Conservation (phyloP, 1,140 invertebrate species). For the Holotrichia oblita region DNA sequence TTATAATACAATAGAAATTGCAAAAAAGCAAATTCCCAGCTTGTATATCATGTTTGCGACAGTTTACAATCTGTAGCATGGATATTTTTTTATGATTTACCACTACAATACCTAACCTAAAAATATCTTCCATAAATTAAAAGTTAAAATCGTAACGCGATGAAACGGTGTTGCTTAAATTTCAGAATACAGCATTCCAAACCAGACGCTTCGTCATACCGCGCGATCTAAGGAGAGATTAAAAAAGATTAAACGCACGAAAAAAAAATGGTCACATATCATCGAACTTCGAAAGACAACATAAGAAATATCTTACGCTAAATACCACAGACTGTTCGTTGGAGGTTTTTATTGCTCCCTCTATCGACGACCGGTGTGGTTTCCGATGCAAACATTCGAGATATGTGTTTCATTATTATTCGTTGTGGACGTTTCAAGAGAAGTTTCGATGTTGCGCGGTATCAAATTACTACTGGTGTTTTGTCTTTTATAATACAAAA, state of each 20-base stretch:
- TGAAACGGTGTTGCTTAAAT: not conserved
- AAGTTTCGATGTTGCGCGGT: not conserved
- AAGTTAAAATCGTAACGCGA: not conserved
- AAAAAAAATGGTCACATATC: not conserved
- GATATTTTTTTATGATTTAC: not conserved
- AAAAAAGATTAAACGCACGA: not conserved
- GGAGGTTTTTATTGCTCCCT: not conserved
- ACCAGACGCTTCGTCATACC: not conserved
- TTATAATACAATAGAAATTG: not conserved
- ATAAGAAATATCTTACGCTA: not conserved
- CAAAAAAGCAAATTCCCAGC: not conserved
- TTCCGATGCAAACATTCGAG: not conserved
- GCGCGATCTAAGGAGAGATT: not conserved
- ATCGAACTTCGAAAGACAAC: not conserved
- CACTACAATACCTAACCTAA: not conserved
- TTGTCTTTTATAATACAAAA: not conserved
- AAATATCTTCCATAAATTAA: not conserved
- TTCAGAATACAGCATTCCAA: not conserved
- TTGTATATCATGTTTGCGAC: not conserved
- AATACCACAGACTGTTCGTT: not conserved
- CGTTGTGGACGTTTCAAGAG: no score
- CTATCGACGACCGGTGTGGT: not conserved
- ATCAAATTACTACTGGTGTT: slow-evolving; percentile 7
- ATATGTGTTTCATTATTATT: slow-evolving; percentile 14
- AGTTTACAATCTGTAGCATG: not conserved